A percentile compares a stretch with the other conserved stretches of the same genome.
Evolutionary conservation across 2,888 invertebrate genomes (phyloP).

Genomic region (Apamea crenata): DNA sequence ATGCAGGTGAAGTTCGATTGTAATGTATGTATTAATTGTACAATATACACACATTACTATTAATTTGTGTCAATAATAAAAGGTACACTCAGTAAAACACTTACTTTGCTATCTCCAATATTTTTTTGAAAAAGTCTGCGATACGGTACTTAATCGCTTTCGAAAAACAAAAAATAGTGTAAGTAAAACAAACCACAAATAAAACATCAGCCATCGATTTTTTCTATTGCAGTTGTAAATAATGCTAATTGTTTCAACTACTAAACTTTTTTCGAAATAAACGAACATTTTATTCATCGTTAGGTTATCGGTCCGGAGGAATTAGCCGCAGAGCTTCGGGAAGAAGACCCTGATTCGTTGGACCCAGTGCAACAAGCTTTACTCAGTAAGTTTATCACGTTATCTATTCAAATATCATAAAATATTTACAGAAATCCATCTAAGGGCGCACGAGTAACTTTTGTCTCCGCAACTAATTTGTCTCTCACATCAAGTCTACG

Average conservation of each 20-base stretch:
- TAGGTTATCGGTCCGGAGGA: slow-evolving; percentile 87
- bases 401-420: not conserved
- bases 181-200: not conserved
- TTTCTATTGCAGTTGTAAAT: not conserved
- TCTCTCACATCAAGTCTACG: not conserved
- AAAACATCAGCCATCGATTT: not conserved
- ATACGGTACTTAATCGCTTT: not conserved
- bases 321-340: slow-evolving; percentile 84
- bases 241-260: not conserved
- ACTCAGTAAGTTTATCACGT: slow-evolving; percentile 75
- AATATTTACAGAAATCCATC: not conserved
- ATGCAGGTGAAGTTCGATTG: not conserved
- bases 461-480: not conserved
- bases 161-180: not conserved
- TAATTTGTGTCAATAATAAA: too few relatives aligned
- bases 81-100: not conserved
- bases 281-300: not conserved
- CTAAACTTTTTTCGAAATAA: not conserved
- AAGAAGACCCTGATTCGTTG: slow-evolving; percentile 84
- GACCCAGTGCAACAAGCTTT: slow-evolving; percentile 83
- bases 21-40: too few relatives aligned
- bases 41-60: too few relatives aligned
- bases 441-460: not conserved
- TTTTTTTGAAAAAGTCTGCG: too few relatives aligned
- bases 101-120: not conserved